phyloP scores from a whole-genome alignment of 2,888 invertebrate genomes.

The Acleris holmiana region DNA sequence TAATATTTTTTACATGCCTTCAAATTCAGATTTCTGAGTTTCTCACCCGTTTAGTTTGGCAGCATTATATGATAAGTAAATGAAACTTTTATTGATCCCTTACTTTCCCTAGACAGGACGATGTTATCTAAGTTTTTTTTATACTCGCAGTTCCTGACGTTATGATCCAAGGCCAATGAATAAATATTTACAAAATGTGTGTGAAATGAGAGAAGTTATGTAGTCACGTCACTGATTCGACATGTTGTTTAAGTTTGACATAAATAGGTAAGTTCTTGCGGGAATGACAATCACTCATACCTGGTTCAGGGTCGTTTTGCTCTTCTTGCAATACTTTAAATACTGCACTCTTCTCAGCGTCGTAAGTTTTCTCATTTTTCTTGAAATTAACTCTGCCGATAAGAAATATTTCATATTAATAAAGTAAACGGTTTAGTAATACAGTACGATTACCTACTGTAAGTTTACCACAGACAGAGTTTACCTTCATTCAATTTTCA shows the following conservation, averaged over 20 bases:
- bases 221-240: slow-evolving; percentile 14
- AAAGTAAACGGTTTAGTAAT: not conserved
- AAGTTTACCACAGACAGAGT: too few species aligned
- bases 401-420: slow-evolving; percentile 38
- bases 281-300: slow-evolving; percentile 71
- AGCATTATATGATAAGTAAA: too few species aligned
- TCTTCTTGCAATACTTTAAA: slow-evolving; percentile 95
- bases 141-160: slow-evolving; percentile 5
- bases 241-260: not conserved
- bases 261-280: not conserved
- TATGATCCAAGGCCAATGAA: slow-evolving; percentile 23
- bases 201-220: slow-evolving; percentile 12
- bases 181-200: slow-evolving; percentile 37
- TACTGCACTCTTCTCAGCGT: slow-evolving; percentile 94
- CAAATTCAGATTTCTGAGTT: too few species aligned
- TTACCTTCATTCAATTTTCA: too few species aligned
- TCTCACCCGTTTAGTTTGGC: too few species aligned
- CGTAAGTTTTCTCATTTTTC: slow-evolving; percentile 96
- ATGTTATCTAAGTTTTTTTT: not conserved
- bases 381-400: slow-evolving; percentile 94
- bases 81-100: not conserved
- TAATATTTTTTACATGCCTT: too few species aligned
- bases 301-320: slow-evolving; percentile 92
- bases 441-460: too few species aligned
- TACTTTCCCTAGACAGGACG: not conserved